These are phyloP conservation scores for Borostomias antarcticus DNA, from an alignment of 2,797 vertebrate species.

Conservation along the genomic window DNA sequence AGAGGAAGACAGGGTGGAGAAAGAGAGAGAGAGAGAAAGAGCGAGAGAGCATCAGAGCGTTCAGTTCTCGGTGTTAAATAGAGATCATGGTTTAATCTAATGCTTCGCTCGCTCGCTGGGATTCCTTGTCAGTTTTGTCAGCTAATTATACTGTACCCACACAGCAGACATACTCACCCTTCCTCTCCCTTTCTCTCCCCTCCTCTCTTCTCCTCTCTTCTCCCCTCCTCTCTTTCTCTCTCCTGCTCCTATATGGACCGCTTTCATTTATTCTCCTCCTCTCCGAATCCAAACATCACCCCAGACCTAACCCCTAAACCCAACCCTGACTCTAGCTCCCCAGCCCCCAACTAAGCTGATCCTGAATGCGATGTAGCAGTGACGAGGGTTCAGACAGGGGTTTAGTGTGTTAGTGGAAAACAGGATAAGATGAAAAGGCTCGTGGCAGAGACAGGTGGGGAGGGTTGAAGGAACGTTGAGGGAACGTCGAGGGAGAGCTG, in stretches of 20 bases:
- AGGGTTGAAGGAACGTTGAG: too few species aligned
- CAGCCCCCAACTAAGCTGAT: too few species aligned
- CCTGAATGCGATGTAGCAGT: too few species aligned
- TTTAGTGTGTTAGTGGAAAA: too few species aligned
- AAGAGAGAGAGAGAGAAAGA: neutral
- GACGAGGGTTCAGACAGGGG: too few species aligned
- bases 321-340: too few species aligned
- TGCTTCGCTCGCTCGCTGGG: conserved; percentile 66
- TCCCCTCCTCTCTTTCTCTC: neutral
- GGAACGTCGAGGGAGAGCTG: too few species aligned
- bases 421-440: too few species aligned
- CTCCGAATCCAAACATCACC: too few species aligned
- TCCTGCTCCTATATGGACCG: too few species aligned
- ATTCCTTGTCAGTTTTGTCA: conserved; percentile 82
- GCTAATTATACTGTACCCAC: conserved; percentile 79
- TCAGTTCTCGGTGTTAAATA: conserved; percentile 69
- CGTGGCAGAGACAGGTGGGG: too few species aligned
- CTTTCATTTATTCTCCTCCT: too few species aligned
- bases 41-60: conserved; percentile 66
- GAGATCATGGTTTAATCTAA: conserved; percentile 74
- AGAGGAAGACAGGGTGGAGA: conserved; percentile 1
- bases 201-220: neutral
- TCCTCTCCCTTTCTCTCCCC: neutral
- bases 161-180: conserved; percentile 30
- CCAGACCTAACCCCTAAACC: neutral